phyloP scores from a whole-genome alignment of 2,888 invertebrate species.

The Notodonta dromedarius region DNA sequence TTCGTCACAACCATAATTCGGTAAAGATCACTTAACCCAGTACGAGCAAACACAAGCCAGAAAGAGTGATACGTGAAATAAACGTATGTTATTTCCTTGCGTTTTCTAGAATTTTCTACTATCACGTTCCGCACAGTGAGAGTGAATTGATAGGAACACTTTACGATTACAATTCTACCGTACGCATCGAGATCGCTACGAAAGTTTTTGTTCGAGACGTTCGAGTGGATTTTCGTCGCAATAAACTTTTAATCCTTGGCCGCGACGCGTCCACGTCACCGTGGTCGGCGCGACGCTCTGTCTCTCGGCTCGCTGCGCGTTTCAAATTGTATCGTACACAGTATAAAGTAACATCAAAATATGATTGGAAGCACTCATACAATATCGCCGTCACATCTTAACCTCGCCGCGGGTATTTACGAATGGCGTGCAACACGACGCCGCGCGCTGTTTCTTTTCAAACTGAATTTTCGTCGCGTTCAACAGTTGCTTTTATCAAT shows the following conservation, averaged over 20 bases:
- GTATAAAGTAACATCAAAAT: conserved; percentile 54
- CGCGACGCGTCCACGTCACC: conserved; percentile 77
- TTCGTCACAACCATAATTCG: conserved; percentile 81
- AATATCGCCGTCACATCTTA: conserved; percentile 75
- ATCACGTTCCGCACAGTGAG: conserved; percentile 64
- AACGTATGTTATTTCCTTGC: conserved; percentile 48
- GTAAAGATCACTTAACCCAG: conserved; percentile 63
- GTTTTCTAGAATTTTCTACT: conserved; percentile 75
- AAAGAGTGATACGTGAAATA: conserved; percentile 52
- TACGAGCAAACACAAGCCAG: conserved; percentile 66
- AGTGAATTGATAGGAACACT: conserved; percentile 60
- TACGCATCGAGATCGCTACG: conserved; percentile 57
- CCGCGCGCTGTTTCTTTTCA: conserved; percentile 64
- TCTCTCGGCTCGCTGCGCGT: conserved; percentile 45
- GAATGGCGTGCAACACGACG: conserved; percentile 50
- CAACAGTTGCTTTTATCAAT: conserved; percentile 82
- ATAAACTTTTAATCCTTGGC: conserved; percentile 74
- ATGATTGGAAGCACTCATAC: conserved; percentile 67
- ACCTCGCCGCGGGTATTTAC: conserved; percentile 60
- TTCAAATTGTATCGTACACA: conserved; percentile 50
- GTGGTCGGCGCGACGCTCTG: conserved; percentile 52
- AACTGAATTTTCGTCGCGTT: conserved; percentile 78
- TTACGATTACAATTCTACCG: conserved; percentile 57
- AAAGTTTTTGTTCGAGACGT: conserved; percentile 72
- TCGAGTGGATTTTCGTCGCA: conserved; percentile 69